A percentile compares a stretch with the other conserved stretches of the same genome.
phyloP scores from a whole-genome alignment of 2,113 vertebrate species.

The Orthonyx spaldingii region DNA sequence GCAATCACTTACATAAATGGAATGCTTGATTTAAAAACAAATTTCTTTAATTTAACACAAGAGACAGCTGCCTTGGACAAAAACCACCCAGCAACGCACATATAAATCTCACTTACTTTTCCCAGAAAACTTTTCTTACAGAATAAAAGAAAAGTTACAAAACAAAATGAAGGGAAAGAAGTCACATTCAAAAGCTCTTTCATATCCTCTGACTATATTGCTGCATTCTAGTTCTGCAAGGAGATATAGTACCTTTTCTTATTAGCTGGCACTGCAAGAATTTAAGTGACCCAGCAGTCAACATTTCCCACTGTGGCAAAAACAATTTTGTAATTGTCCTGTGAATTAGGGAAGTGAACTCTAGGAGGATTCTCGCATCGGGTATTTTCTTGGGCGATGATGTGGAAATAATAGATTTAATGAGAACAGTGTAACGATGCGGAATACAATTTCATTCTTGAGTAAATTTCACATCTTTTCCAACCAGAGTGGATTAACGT shows the following conservation, averaged over 20 bases:
- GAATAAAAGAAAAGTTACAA: not conserved
- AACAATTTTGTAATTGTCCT: conserved; percentile 59
- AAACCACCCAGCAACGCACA: not conserved
- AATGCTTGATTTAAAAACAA: not conserved
- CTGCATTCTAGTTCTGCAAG: not conserved
- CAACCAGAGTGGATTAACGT: conserved; percentile 41
- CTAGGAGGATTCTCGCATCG: conserved; percentile 8
- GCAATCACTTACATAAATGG: not conserved
- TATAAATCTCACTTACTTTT: not conserved
- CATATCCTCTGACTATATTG: not conserved
- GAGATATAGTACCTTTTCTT: not conserved
- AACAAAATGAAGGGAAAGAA: not conserved
- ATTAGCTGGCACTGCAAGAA: conserved; percentile 3
- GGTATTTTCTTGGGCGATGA: conserved; percentile 46
- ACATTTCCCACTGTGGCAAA: conserved; percentile 46
- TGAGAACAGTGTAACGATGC: conserved; percentile 56
- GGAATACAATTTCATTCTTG: conserved; percentile 64
- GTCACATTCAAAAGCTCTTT: not conserved
- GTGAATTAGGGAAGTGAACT: conserved; percentile 56
- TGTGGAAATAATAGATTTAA: conserved; percentile 69
- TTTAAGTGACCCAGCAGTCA: conserved; percentile 60
- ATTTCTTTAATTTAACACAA: not conserved
- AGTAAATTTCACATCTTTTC: conserved; percentile 60
- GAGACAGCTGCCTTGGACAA: not conserved
- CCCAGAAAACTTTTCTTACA: not conserved